A percentile compares a stretch with the other conserved stretches of the same genome.
Evolutionary conservation across 2,888 invertebrate species (phyloP).

Genomic region (Caenorhabditis virilis): DNA sequence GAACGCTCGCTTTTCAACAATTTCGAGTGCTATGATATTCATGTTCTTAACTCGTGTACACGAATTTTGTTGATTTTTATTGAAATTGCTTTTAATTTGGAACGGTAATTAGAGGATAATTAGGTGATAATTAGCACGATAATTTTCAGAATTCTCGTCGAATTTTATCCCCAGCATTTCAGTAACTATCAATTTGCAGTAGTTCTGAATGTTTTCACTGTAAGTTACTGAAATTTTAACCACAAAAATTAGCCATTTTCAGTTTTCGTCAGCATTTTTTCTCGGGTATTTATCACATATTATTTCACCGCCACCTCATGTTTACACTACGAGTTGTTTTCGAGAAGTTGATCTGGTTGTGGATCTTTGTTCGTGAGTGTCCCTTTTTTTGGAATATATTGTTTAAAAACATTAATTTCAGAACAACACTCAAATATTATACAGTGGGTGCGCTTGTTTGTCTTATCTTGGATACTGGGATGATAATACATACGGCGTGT

Average conservation of each 20-base stretch:
- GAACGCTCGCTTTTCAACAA: slow-evolving; percentile 15
- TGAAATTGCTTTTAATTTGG: slow-evolving; percentile 19
- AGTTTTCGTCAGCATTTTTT: slow-evolving; percentile 16
- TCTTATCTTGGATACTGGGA: slow-evolving; percentile 12
- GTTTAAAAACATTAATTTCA: slow-evolving; percentile 1
- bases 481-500: too few species aligned
- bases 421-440: slow-evolving; percentile 21
- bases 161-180: slow-evolving; percentile 12
- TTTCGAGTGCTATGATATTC: slow-evolving; percentile 22
- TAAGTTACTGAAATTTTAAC: slow-evolving; percentile 1
- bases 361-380: slow-evolving; percentile 20
- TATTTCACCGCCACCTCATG: slow-evolving; percentile 6
- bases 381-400: slow-evolving; percentile 5
- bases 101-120: slow-evolving; percentile 6
- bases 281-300: slow-evolving; percentile 13
- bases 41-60: slow-evolving; percentile 23
- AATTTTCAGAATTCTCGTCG: slow-evolving; percentile 17
- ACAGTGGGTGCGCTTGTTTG: slow-evolving; percentile 13
- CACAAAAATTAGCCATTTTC: slow-evolving; percentile 1
- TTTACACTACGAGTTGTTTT: slow-evolving; percentile 22
- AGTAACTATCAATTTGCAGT: slow-evolving; percentile 8
- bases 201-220: slow-evolving; percentile 14
- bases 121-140: neutral
- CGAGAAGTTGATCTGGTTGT: slow-evolving; percentile 25
- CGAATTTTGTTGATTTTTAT: slow-evolving; percentile 16